Base-by-base conservation (phyloP, 2,113 vertebrate species). In the Chloroceryle aenea region DNA sequence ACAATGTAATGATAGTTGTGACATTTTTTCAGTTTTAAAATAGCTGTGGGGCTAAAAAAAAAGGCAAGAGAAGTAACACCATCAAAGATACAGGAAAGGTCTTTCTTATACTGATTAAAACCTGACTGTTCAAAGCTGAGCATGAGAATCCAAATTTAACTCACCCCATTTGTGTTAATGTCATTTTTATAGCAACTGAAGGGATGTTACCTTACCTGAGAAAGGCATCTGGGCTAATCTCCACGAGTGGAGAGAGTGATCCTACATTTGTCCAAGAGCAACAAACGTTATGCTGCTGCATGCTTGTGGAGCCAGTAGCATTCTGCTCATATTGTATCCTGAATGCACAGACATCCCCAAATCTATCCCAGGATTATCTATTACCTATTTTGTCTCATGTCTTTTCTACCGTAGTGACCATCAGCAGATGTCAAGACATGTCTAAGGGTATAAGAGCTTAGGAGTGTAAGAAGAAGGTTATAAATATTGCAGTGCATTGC, bases 301-400 rank as follows among this genome's bases (percentile, higher is more conserved):
- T 43, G 15, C 6, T 40, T 8, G 5, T 7, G 5, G 7, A 56
- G 32, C 32, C n/a, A 16, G 10, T 15, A 56, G n/a, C 17, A 42
- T 23, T 47, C 22, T 9, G 25, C 23, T 71, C 2, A 0, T 29
- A 6, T 19, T 0, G 0, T 26, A 10, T 7, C 45, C n/a, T 48
- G 61, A 78, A 26, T 4, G 20, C 32, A 85, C 36, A 75, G 47
- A 38, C 2, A 14, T 3, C 15, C n/a, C 43, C 29, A 32, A 90
- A 93, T 9, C 14, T 62, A 79, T 4, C 10, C 58, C 40, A 59
- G 62, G 29, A 42, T 43, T 83, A 77, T 43, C 68, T 40, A 23
- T 40, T 40, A 80, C 7, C 12, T 74, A 7, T 18, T 67, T 77
- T 5, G 15, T 23, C 6, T 38, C 12, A 5, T 69, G 14, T 29